Conservation (phyloP, 2,888 invertebrate genomes). For the Argyresthia goedartella region DNA sequence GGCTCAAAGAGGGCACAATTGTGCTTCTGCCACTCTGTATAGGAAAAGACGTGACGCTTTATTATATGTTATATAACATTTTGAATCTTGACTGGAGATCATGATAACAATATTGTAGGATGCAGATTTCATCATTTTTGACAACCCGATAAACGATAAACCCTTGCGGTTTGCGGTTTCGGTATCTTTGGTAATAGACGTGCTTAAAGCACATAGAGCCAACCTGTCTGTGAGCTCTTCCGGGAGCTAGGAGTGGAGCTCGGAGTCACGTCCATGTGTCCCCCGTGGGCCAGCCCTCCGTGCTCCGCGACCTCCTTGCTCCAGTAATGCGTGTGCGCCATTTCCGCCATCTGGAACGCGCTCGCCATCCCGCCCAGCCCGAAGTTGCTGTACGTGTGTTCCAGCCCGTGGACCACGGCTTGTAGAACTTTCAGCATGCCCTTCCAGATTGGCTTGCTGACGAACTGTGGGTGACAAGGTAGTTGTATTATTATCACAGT, state of each 20-base stretch:
- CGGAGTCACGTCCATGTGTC: slow-evolving; percentile 36
- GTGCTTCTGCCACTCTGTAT: too few species aligned
- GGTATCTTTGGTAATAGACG: slow-evolving; percentile 5
- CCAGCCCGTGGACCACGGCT: slow-evolving; percentile 91
- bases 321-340: slow-evolving; percentile 99
- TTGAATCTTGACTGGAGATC: too few species aligned
- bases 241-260: slow-evolving; percentile 69
- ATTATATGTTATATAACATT: too few species aligned
- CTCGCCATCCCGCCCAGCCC: slow-evolving; percentile 98
- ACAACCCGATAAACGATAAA: too few species aligned
- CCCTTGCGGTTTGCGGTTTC: too few species aligned
- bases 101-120: too few species aligned
- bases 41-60: too few species aligned
- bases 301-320: slow-evolving; percentile 83
- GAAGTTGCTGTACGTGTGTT: slow-evolving; percentile 92
- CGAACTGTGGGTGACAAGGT: slow-evolving; percentile 73
- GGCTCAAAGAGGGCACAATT: too few species aligned
- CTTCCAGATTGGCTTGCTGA: slow-evolving; percentile 93
- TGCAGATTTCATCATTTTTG: too few species aligned
- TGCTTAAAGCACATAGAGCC: neutral
- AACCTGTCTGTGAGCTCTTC: slow-evolving; percentile 77
- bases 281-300: slow-evolving; percentile 62
- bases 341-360: slow-evolving; percentile 96
- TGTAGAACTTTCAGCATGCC: slow-evolving; percentile 95
- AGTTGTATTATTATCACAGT: too few species aligned